These are phyloP conservation scores for Alfaro cultratus DNA, from an alignment of 2,797 vertebrate species.

Conservation along the genomic window DNA sequence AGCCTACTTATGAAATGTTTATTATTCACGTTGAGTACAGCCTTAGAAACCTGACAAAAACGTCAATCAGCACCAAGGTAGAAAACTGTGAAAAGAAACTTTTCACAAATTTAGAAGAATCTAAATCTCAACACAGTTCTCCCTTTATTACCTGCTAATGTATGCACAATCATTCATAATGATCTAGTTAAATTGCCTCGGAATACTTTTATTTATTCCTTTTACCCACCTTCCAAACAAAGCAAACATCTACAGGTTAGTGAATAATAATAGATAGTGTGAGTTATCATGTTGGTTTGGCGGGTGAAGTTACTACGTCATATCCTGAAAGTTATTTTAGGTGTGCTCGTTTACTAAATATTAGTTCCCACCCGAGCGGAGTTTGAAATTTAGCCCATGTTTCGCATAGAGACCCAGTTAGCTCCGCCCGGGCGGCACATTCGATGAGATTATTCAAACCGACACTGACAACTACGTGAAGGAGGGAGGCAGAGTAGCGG, in stretches of 20 bases:
- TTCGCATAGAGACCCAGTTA: accelerated
- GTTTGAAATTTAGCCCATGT: not conserved
- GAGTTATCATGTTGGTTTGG: not conserved
- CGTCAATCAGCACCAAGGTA: not conserved
- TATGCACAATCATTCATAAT: not conserved
- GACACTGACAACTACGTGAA: not conserved
- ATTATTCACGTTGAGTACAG: not conserved
- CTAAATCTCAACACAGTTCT: not conserved
- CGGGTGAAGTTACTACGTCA: slow-evolving; percentile 34
- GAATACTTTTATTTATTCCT: not conserved
- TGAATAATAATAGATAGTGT: no score
- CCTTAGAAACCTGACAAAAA: not conserved
- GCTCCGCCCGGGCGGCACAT: slow-evolving; percentile 37
- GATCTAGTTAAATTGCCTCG: not conserved
- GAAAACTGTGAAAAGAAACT: not conserved
- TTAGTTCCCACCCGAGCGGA: not conserved
- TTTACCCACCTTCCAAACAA: not conserved
- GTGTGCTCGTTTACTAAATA: accelerated
- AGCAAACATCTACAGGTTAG: no score
- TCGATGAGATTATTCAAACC: accelerated
- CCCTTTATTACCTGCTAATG: not conserved
- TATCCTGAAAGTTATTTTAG: slow-evolving; percentile 18
- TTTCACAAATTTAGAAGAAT: no score
- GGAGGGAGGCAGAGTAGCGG: slow-evolving; percentile 62
- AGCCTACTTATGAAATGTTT: not conserved